Conservation (phyloP, 1,140 invertebrate genomes). For the Cotesia chilonis region DNA sequence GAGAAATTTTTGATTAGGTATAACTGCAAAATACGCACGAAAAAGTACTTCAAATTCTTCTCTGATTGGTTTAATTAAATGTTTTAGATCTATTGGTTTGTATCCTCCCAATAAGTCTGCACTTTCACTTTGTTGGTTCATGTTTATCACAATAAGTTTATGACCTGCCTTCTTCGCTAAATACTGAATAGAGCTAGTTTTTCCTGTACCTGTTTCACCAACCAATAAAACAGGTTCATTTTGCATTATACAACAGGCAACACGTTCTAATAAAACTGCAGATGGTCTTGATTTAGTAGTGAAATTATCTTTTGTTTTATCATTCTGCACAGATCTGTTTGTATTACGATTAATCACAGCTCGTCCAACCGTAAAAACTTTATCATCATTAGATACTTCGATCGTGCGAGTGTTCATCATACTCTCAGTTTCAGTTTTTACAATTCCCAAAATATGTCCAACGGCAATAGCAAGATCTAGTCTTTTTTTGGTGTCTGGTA, state of each 20-base stretch:
- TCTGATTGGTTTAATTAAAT: conserved; percentile 81
- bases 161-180: conserved; percentile 85
- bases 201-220: conserved; percentile 98
- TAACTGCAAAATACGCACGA: conserved; percentile 77
- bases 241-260: conserved; percentile 81
- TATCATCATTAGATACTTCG: conserved; percentile 67
- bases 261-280: conserved; percentile 83
- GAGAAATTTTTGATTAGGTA: conserved; percentile 88
- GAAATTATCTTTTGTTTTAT: conserved; percentile 70
- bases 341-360: conserved; percentile 61
- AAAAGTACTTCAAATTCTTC: conserved; percentile 90
- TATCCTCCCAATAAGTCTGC: conserved; percentile 96
- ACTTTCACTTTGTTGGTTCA: conserved; percentile 99
- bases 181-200: conserved; percentile 96
- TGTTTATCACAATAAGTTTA: conserved; percentile 94
- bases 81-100: conserved; percentile 93
- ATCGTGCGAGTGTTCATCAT: conserved; percentile 85
- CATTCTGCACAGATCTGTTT: conserved; percentile 9
- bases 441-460: conserved; percentile 83
- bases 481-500: conserved; percentile 70
- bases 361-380: conserved; percentile 69
- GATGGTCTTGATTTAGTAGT: conserved; percentile 81
- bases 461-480: conserved; percentile 77
- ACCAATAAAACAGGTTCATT: conserved; percentile 94
- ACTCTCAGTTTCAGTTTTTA: conserved; percentile 83